Base-by-base conservation (phyloP, 2,113 vertebrate genomes). In the Oncorhynchus kisutch region DNA sequence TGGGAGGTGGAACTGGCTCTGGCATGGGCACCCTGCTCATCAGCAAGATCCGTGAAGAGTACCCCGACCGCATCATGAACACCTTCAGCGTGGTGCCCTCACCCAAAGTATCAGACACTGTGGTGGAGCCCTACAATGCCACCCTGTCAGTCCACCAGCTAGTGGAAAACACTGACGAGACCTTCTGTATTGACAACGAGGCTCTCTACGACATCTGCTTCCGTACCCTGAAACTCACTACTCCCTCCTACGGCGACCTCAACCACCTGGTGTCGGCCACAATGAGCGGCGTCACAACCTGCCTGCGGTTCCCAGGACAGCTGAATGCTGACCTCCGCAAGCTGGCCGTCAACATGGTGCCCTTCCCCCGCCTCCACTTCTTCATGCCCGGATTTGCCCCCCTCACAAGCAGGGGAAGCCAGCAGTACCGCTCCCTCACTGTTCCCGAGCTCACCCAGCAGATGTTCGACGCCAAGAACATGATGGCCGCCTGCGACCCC, bases 381-480 rank as follows among this genome's bases (percentile, higher is more conserved):
- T 95, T 95, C 85, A 95, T 95, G 94, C 94, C 94, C 0, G 94
- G 94, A 62, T 95, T 95, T 1, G 94, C 94, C 6, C 94, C 94
- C 0, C 91, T 94, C 76, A 94, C 94, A 31, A 94, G 94, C 91
- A 80, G 94, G 79, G 94, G 94, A 31, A 94, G 93, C 83, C 94
- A 94, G 86, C 93, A 94, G 90, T 94, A 94, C 89, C 82, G 94
- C 3, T 87, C 93, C 0, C 94, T 94, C 75, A 92, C 94, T 0
- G 94, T 94, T 5, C 93, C 94, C 0, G 94, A 95, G 88, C 93
- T 95, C 77, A 95, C 94, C 0, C 93, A 94, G 85, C 94, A 95
- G 89, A 94, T 95, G 94, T 95, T 94, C 0, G 93, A 95, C 0
- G 87, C 94, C 76, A 94, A 95, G 82, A 95, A 95, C 90, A 95